These are phyloP conservation scores for Cataglyphis hispanica DNA, from an alignment of 1,140 invertebrate species.

Conservation along the genomic window DNA sequence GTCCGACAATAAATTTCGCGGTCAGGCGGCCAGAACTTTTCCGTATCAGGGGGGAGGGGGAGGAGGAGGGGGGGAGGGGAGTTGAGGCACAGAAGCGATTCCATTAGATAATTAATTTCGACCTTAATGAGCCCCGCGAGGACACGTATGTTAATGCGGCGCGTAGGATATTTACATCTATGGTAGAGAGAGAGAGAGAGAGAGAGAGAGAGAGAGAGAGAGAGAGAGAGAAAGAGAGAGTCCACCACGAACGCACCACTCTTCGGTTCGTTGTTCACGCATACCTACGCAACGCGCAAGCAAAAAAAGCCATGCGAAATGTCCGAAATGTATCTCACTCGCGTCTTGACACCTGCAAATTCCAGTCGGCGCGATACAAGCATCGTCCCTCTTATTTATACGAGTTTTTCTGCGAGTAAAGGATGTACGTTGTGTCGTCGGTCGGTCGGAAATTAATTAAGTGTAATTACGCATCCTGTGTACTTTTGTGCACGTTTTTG, in stretches of 20 bases:
- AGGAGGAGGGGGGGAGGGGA: not conserved
- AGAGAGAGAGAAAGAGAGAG: too few relatives aligned
- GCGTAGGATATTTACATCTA: conserved; percentile 85
- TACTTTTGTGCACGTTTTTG: not conserved
- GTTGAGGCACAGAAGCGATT: conserved; percentile 70
- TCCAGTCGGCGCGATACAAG: conserved; percentile 45
- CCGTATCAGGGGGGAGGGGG: conserved; percentile 17
- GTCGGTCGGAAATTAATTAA: conserved; percentile 50
- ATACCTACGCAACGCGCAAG: conserved; percentile 72
- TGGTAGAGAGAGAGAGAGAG: too few relatives aligned
- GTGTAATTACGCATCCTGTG: conserved; percentile 34
- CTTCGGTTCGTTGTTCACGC: conserved; percentile 71
- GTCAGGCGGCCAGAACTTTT: conserved; percentile 34
- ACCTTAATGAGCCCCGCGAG: conserved; percentile 83
- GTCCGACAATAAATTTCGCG: conserved; percentile 37
- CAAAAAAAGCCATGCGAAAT: conserved; percentile 31
- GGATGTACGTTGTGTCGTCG: conserved; percentile 27
- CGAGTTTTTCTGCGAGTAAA: conserved; percentile 27
- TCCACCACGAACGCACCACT: conserved; percentile 72
- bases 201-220: too few relatives aligned
- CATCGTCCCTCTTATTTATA: conserved; percentile 38
- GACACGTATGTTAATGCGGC: conserved; percentile 85
- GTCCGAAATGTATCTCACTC: conserved; percentile 48
- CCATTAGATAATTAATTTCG: conserved; percentile 84
- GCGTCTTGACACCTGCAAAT: conserved; percentile 47